These are phyloP conservation scores for Oncorhynchus nerka DNA, from an alignment of 2,113 vertebrate species.

Conservation along the genomic window DNA sequence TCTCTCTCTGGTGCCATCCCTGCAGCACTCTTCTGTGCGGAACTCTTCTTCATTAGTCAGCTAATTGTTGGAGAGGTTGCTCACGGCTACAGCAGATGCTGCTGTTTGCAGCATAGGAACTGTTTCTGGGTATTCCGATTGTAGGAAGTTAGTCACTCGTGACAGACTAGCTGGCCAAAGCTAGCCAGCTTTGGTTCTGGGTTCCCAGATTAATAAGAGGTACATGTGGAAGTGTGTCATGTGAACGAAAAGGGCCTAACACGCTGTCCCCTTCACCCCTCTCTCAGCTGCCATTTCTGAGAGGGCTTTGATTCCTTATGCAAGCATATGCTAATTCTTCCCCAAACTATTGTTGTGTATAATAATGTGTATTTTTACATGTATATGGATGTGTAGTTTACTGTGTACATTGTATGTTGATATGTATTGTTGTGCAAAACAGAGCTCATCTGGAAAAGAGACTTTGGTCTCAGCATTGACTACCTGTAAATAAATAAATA, in stretches of 20 bases:
- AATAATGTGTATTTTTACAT: too few relatives aligned
- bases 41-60: not conserved
- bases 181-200: not conserved
- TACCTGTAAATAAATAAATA: too few relatives aligned
- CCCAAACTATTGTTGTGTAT: not conserved
- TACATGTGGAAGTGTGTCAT: not conserved
- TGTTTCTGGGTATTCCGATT: slow-evolving; percentile 24
- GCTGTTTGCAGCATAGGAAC: not conserved
- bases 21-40: not conserved
- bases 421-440: too few relatives aligned
- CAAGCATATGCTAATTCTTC: slow-evolving; percentile 44
- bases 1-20: not conserved
- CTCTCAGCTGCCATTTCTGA: slow-evolving; percentile 7
- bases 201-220: too few relatives aligned
- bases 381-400: too few relatives aligned
- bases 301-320: slow-evolving; percentile 38
- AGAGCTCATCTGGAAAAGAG: too few relatives aligned
- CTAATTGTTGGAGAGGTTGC: not conserved
- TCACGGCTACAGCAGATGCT: not conserved
- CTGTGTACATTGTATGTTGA: too few relatives aligned
- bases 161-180: slow-evolving; percentile 19
- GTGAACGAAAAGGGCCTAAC: not conserved
- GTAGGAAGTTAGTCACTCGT: slow-evolving; percentile 20
- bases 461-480: too few relatives aligned
- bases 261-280: not conserved